Percentiles rank a stretch among this genome's conserved stretches.
phyloP scores from a whole-genome alignment of 2,113 vertebrate genomes.

The Thunnus maccoyii region DNA sequence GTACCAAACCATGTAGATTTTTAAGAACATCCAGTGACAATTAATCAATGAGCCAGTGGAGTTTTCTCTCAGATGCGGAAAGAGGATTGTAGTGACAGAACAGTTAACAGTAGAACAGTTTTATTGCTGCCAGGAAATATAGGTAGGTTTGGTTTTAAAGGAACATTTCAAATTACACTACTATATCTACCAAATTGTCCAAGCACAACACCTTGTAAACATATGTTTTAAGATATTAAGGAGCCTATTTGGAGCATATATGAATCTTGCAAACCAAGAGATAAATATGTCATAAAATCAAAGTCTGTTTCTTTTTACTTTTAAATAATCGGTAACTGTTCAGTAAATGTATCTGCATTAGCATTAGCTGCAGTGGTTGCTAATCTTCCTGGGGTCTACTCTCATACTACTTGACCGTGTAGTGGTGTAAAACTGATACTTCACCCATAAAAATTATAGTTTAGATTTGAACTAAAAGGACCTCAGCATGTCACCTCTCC shows the following conservation, averaged over 20 bases:
- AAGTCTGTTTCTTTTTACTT: not conserved
- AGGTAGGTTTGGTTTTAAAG: not conserved
- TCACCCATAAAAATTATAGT: slow-evolving; percentile 27
- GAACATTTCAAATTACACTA: not conserved
- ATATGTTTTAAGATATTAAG: no score
- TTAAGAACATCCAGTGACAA: not conserved
- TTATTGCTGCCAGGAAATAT: not conserved
- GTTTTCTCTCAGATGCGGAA: not conserved
- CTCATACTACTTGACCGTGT: not conserved
- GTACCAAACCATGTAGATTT: slow-evolving; percentile 31
- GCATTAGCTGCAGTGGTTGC: not conserved
- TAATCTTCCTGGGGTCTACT: not conserved
- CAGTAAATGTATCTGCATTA: not conserved
- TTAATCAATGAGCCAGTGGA: slow-evolving; percentile 23
- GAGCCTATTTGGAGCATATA: not conserved
- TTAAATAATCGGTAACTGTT: not conserved
- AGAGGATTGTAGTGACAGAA: not conserved
- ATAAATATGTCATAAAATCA: not conserved
- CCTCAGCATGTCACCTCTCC: slow-evolving; percentile 47
- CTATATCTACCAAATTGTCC: not conserved
- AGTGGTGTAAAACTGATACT: not conserved
- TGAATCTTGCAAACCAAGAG: not conserved
- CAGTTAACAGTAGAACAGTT: not conserved
- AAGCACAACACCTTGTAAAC: no score
- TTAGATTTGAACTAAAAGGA: slow-evolving; percentile 53